Evolutionary conservation across 1,140 invertebrate species (phyloP), one percentile per base, ranked within the genome.

Genomic region (Heliconius hewitsoni): DNA sequence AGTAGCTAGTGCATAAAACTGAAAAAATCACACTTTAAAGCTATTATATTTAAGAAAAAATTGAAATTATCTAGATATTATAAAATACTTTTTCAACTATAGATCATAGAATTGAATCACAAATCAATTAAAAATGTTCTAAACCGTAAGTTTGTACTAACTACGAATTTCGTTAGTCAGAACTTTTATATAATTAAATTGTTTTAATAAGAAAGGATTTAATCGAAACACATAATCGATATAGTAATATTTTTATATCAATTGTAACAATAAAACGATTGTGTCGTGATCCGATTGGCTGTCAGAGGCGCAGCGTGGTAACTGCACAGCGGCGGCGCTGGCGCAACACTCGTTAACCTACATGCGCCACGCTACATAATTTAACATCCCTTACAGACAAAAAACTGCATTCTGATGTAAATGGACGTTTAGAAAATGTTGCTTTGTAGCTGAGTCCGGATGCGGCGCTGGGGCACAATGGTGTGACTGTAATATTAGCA

Each of bases 261-360:
- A 76, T 78, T 85, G 73, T 81, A 78, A 70, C 82, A 83, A 81
- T 71, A 74, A 70, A 75, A 75, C 71, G 76, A 75, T 77, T 84
- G 81, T 85, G 82, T 86, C 84, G 85, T 87, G 86, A 84, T 86
- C 87, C 83, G 85, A 84, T 85, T 83, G 82, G 73, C 83, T 80
- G 76, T 74, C 74, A 78, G 80, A 70, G 55, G 73, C 55, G 71
- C 66, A 70, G 72, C 78, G 81, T 75, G 71, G 83, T 80, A 82
- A 73, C 79, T 55, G 85, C 81, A 79, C 79, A 76, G 82, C 74
- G 71, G 84, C 72, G 71, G 83, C 72, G 73, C 74, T 90, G 88
- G 84, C 86, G 89, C 86, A 91, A 89, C 79, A 83, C 86, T 91
- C 90, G 90, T 91, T 91, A 91, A 91, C 91, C 90, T 89, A 91